A percentile compares a stretch with the other conserved stretches of the same genome.
Evolutionary conservation across 2,113 vertebrate genomes (phyloP).

Genomic region (Lophius piscatorius): DNA sequence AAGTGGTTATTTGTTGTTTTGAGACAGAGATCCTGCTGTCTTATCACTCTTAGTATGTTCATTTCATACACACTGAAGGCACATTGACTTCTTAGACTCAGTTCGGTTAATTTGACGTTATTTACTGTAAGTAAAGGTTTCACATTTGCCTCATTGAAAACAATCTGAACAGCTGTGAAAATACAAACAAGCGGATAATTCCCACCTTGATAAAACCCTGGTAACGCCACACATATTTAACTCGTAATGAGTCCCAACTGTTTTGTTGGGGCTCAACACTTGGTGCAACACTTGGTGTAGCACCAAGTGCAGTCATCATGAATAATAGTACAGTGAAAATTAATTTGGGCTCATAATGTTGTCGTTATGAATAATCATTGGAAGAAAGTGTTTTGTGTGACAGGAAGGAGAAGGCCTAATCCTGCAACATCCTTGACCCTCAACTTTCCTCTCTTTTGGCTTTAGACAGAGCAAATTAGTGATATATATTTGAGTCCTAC

Average conservation of each 20-base stretch:
- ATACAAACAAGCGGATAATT: neutral
- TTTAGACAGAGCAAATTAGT: constrained; percentile 39
- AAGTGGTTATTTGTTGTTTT: constrained; percentile 23
- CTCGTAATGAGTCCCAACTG: constrained; percentile 18
- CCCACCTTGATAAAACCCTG: neutral
- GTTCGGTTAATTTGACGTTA: constrained; percentile 23
- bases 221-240: constrained; percentile 9
- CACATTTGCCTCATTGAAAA: too few species aligned
- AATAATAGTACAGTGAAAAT: constrained; percentile 34
- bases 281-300: too few species aligned
- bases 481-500: constrained; percentile 21
- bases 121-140: constrained; percentile 7
- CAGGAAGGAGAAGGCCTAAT: constrained; percentile 13
- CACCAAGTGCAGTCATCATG: constrained; percentile 12
- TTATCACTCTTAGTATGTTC: constrained; percentile 10
- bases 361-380: constrained; percentile 4
- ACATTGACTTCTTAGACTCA: constrained; percentile 8
- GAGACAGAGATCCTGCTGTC: constrained; percentile 18
- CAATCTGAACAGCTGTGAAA: constrained; percentile 9
- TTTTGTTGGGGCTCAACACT: too few species aligned
- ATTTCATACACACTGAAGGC: neutral
- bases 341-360: constrained; percentile 29
- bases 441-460: constrained; percentile 30
- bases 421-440: constrained; percentile 43
- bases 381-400: constrained; percentile 28